Percentiles rank a stretch among this genome's conserved stretches.
phyloP scores from a whole-genome alignment of 2,888 invertebrate species.

The Epicampocera succincta region DNA sequence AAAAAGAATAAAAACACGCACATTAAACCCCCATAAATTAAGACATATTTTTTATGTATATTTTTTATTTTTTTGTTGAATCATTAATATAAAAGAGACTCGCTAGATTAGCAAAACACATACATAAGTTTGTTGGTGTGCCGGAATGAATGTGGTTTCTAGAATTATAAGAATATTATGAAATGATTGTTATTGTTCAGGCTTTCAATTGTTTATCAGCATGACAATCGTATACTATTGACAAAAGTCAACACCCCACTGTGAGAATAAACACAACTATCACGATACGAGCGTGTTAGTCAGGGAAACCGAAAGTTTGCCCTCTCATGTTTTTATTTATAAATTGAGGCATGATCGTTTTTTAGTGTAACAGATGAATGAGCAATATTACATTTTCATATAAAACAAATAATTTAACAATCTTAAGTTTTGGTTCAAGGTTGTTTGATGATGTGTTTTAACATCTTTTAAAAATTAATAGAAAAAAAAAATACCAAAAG shows the following conservation, averaged over 20 bases:
- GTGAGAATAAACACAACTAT: conserved; percentile 8
- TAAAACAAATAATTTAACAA: too few relatives aligned
- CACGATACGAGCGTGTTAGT: background rate
- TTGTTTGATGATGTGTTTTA: too few relatives aligned
- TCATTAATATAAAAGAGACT: conserved; percentile 43
- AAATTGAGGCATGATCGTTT: too few relatives aligned
- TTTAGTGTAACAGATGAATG: too few relatives aligned
- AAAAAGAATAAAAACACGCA: conserved; percentile 1
- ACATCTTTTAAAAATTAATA: too few relatives aligned
- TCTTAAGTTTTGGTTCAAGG: too few relatives aligned
- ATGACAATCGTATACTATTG: conserved; percentile 60
- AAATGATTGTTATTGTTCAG: conserved; percentile 26
- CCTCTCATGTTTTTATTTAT: too few relatives aligned
- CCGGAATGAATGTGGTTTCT: background rate
- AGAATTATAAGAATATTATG: background rate
- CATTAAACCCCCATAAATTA: conserved; percentile 64
- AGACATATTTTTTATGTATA: conserved; percentile 58
- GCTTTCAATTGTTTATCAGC: conserved; percentile 61
- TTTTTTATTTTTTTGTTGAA: conserved; percentile 2
- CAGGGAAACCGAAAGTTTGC: too few relatives aligned
- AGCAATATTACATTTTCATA: too few relatives aligned
- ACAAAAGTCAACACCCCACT: conserved; percentile 57
- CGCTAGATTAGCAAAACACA: background rate
- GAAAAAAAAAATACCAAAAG: too few relatives aligned
- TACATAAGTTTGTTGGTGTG: background rate